phyloP scores from a whole-genome alignment of 1,140 invertebrate species.

The Macrosteles quadrilineatus region DNA sequence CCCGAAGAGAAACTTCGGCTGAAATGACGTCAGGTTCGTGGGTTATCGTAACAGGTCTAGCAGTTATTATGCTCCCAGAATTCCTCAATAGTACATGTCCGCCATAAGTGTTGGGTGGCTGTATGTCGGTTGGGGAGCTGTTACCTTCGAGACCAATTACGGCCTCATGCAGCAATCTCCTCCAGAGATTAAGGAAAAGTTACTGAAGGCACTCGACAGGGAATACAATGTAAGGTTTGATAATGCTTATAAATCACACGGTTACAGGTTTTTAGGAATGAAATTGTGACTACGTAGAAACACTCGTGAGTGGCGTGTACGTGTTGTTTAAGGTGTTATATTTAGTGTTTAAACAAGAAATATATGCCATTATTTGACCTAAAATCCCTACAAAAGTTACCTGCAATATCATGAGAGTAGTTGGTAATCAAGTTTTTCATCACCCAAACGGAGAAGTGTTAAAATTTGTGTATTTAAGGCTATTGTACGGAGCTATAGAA shows the following conservation, averaged over 20 bases:
- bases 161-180: slow-evolving; percentile 60
- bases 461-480: slow-evolving; percentile 42
- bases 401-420: slow-evolving; percentile 8
- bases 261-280: slow-evolving; percentile 29
- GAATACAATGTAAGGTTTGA: slow-evolving; percentile 62
- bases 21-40: slow-evolving; percentile 40
- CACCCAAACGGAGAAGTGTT: background rate
- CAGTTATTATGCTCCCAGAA: slow-evolving; percentile 48
- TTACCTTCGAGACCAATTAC: slow-evolving; percentile 49
- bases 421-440: slow-evolving; percentile 4
- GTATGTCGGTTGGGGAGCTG: slow-evolving; percentile 49
- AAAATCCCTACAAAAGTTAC: slow-evolving; percentile 23
- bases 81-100: slow-evolving; percentile 51
- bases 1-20: slow-evolving; percentile 34
- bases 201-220: slow-evolving; percentile 61
- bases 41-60: slow-evolving; percentile 38
- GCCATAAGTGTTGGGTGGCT: slow-evolving; percentile 51
- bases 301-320: slow-evolving; percentile 44
- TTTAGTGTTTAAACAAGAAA: slow-evolving; percentile 2
- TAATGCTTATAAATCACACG: slow-evolving; percentile 34
- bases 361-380: slow-evolving; percentile 24
- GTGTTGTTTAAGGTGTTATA: slow-evolving; percentile 26
- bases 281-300: slow-evolving; percentile 37
- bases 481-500: slow-evolving; percentile 41
- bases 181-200: slow-evolving; percentile 62